Evolutionary conservation across 2,888 invertebrate genomes (phyloP).

Genomic region (Euplagia quadripunctaria): DNA sequence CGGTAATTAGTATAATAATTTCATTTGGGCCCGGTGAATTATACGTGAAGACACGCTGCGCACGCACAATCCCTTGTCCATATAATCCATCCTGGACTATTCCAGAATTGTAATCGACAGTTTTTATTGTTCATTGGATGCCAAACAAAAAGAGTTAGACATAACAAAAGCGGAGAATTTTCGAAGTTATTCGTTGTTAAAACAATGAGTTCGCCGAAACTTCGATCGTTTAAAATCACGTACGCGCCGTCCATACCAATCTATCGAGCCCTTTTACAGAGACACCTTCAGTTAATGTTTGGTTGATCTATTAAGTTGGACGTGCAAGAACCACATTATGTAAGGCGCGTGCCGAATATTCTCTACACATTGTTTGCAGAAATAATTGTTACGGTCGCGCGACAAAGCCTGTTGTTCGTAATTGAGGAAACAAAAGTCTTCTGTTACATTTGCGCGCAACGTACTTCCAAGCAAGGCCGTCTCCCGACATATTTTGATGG

Average conservation of each 20-base stretch:
- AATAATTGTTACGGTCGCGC: conserved; percentile 62
- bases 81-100: conserved; percentile 35
- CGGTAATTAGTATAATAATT: conserved; percentile 85
- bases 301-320: conserved; percentile 58
- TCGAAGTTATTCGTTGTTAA: conserved; percentile 60
- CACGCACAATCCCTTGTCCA: conserved; percentile 46
- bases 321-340: conserved; percentile 53
- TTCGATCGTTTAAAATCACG: conserved; percentile 56
- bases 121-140: conserved; percentile 53
- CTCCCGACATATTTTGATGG: conserved; percentile 63
- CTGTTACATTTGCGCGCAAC: conserved; percentile 38
- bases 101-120: conserved; percentile 51
- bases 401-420: conserved; percentile 57
- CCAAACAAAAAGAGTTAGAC: conserved; percentile 60
- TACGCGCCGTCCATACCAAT: conserved; percentile 54
- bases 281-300: conserved; percentile 62
- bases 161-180: conserved; percentile 67
- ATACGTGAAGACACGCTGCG: conserved; percentile 69
- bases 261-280: conserved; percentile 65
- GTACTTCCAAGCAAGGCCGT: conserved; percentile 65
- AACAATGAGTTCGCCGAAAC: conserved; percentile 71
- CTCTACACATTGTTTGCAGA: conserved; percentile 57
- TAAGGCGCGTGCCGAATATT: conserved; percentile 62
- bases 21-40: conserved; percentile 75
- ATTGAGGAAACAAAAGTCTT: conserved; percentile 61